Percentiles rank a stretch among this genome's conserved stretches.
These are phyloP conservation scores for Drosophila suzukii DNA, from an alignment of 1,140 invertebrate species.

Conservation along the genomic window DNA sequence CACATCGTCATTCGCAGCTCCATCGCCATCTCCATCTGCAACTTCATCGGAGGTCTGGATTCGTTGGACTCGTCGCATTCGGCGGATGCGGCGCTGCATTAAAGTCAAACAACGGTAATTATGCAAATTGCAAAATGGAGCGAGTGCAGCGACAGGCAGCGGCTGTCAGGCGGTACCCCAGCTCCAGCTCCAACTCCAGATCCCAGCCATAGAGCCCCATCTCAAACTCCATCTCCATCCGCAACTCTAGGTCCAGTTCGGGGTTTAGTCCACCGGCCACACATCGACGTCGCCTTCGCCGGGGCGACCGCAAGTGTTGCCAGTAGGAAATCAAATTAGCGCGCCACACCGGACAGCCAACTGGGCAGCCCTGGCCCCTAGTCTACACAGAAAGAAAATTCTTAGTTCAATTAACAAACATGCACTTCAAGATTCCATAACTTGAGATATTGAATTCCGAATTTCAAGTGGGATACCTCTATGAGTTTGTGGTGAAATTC, in stretches of 20 bases:
- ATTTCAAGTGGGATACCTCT: too few species aligned
- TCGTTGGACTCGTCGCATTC: conserved; percentile 48
- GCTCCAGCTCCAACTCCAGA: conserved; percentile 22
- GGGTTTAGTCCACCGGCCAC: conserved; percentile 34
- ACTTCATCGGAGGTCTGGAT: conserved; percentile 14
- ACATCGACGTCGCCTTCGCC: conserved; percentile 31
- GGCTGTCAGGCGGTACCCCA: conserved; percentile 40
- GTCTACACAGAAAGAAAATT: background rate
- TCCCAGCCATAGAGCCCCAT: conserved; percentile 12
- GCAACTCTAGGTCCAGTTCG: conserved; percentile 11
- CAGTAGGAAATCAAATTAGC: conserved; percentile 79
- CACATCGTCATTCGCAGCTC: conserved; percentile 16
- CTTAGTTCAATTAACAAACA: too few species aligned
- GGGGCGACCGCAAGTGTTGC: conserved; percentile 72
- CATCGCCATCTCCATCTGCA: background rate
- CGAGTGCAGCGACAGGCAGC: conserved; percentile 45
- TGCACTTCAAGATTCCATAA: too few species aligned
- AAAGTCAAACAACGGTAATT: conserved; percentile 81
- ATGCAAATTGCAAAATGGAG: conserved; percentile 82
- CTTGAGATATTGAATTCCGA: too few species aligned
- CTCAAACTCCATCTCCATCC: background rate
- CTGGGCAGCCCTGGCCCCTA: conserved; percentile 30
- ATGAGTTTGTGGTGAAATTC: too few species aligned
- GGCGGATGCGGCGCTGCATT: conserved; percentile 71
- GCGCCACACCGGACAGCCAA: conserved; percentile 56